phyloP scores from a whole-genome alignment of 2,888 invertebrate genomes.

The Drosophila anceps region DNA sequence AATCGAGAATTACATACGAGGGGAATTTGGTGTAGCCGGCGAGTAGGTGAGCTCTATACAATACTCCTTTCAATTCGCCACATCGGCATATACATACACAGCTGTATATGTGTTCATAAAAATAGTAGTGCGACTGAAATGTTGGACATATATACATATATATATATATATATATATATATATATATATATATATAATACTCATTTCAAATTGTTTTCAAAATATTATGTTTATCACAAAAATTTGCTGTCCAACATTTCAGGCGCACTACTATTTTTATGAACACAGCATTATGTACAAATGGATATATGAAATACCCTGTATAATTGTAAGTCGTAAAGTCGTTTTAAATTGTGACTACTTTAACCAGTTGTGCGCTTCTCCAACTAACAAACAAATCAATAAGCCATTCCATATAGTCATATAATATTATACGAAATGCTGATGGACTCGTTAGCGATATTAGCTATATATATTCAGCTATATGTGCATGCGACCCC shows the following conservation, averaged over 20 bases:
- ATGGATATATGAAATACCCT: not conserved
- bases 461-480: not conserved
- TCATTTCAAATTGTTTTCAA: no score
- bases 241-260: no score
- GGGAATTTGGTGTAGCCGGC: not conserved
- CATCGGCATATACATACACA: no score
- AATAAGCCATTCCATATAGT: not conserved
- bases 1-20: slow-evolving; percentile 48
- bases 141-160: no score
- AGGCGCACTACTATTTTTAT: no score
- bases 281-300: no score
- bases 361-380: no score
- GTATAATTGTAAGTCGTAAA: not conserved
- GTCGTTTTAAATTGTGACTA: not conserved
- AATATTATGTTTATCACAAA: no score
- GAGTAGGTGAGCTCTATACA: slow-evolving; percentile 9
- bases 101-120: not conserved
- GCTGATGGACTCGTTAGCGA: not conserved
- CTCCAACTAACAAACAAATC: not conserved
- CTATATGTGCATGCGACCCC: not conserved
- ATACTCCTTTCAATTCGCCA: slow-evolving; percentile 31
- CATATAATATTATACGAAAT: not conserved
- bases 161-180: no score
- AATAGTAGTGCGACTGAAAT: no score
- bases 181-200: no score